phyloP scores from a whole-genome alignment of 2,113 vertebrate genomes.

The Hypocryptadius cinnamomeus region DNA sequence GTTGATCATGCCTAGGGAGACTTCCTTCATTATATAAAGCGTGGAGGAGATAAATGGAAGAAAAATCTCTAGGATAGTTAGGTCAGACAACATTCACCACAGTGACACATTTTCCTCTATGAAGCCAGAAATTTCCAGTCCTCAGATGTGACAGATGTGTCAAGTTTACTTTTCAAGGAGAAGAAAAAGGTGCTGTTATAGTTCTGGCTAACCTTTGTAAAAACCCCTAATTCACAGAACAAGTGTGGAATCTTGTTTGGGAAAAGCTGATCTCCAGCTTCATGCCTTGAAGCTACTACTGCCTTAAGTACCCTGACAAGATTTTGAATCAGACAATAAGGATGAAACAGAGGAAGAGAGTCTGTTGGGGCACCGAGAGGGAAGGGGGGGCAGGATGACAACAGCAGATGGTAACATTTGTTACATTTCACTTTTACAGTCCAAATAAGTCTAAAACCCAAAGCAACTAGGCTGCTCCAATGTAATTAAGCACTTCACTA shows the following conservation, averaged over 20 bases:
- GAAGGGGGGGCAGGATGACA: neutral
- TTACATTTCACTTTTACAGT: neutral
- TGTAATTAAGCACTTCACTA: constrained; percentile 62
- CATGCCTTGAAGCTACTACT: constrained; percentile 34
- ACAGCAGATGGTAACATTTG: neutral
- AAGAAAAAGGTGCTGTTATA: neutral
- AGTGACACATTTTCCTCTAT: constrained; percentile 31
- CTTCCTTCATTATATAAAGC: constrained; percentile 53
- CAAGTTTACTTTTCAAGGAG: constrained; percentile 36
- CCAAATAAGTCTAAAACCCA: constrained; percentile 55
- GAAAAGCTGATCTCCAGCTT: constrained; percentile 17
- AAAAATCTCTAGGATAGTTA: constrained; percentile 53
- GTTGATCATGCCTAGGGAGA: constrained; percentile 41
- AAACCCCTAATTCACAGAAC: constrained; percentile 32
- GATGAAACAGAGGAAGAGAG: constrained; percentile 23
- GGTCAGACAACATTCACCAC: constrained; percentile 17
- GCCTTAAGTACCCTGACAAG: constrained; percentile 47
- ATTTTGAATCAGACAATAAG: constrained; percentile 48
- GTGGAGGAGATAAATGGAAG: constrained; percentile 44
- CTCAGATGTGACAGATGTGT: constrained; percentile 20
- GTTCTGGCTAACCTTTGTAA: constrained; percentile 20
- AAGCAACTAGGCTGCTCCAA: constrained; percentile 31
- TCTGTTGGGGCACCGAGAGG: neutral
- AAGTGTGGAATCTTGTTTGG: neutral
- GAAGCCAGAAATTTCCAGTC: constrained; percentile 51